phyloP scores from a whole-genome alignment of 2,888 invertebrate species.

The Helobdella robusta region DNA sequence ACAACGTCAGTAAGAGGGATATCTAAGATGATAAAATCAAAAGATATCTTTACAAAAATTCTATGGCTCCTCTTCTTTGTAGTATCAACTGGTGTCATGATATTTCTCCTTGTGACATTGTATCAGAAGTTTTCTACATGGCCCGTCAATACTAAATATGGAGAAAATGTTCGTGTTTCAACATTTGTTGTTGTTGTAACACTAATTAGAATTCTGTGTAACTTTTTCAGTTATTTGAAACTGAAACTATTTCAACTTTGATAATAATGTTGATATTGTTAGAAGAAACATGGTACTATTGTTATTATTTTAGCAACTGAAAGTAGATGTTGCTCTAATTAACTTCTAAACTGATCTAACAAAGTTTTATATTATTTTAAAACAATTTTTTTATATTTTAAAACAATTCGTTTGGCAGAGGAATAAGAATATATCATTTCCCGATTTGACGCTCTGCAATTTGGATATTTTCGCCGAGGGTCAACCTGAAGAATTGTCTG shows the following conservation, averaged over 20 bases:
- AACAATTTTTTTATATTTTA: too few relatives aligned
- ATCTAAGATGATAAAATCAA: slow-evolving; percentile 13
- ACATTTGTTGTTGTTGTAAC: slow-evolving; percentile 16
- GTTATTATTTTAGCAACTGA: too few relatives aligned
- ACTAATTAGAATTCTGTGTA: neutral
- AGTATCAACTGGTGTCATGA: neutral
- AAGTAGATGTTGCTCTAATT: too few relatives aligned
- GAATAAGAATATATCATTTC: too few relatives aligned
- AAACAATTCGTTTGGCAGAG: too few relatives aligned
- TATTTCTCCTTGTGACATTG: neutral
- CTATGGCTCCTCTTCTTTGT: slow-evolving; percentile 6
- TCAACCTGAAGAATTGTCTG: too few relatives aligned
- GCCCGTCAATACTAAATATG: slow-evolving; percentile 5
- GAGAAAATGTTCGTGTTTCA: neutral
- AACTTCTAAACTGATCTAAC: too few relatives aligned
- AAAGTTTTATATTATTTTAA: too few relatives aligned
- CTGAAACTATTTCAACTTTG: neutral
- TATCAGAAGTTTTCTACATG: slow-evolving; percentile 5
- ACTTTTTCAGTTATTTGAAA: neutral
- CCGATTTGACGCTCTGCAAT: too few relatives aligned
- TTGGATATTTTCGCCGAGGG: too few relatives aligned
- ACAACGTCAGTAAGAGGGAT: slow-evolving; percentile 4
- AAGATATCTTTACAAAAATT: neutral
- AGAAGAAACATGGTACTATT: too few relatives aligned
- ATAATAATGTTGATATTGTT: too few relatives aligned